Conservation (phyloP, 2,113 vertebrate genomes). For the Myotis davidii region DNA sequence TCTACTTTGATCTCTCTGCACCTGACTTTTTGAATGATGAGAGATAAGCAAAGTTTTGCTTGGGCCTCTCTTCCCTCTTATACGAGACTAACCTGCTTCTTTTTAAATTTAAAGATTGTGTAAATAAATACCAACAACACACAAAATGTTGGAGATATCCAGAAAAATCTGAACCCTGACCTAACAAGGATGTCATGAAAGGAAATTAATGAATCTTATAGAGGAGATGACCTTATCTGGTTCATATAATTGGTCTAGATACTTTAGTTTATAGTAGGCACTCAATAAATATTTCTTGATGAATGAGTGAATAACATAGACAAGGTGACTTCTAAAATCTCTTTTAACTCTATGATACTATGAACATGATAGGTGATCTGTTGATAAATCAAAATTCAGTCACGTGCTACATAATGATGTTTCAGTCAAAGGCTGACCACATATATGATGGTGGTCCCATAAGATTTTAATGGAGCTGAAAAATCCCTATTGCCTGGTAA, state of each 20-base stretch:
- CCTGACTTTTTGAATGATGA: constrained; percentile 9
- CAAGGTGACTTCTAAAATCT: neutral
- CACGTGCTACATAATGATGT: neutral
- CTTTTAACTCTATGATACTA: neutral
- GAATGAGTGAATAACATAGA: neutral
- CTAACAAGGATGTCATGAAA: neutral
- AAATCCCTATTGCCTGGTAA: neutral
- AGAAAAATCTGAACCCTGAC: neutral
- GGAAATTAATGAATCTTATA: neutral
- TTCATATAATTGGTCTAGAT: neutral
- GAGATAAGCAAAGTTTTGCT: neutral
- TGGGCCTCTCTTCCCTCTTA: neutral
- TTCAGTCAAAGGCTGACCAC: neutral
- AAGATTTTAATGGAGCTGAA: neutral
- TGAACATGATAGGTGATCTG: neutral
- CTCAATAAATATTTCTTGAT: constrained; percentile 19
- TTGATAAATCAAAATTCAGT: neutral
- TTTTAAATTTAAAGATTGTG: neutral
- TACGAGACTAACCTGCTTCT: neutral
- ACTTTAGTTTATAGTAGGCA: neutral
- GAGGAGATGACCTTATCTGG: neutral
- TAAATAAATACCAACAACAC: neutral
- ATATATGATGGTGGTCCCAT: neutral
- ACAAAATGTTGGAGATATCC: neutral
- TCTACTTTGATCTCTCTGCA: neutral